Base-by-base conservation (phyloP, 2,113 vertebrate species). In the Mus pahari region DNA sequence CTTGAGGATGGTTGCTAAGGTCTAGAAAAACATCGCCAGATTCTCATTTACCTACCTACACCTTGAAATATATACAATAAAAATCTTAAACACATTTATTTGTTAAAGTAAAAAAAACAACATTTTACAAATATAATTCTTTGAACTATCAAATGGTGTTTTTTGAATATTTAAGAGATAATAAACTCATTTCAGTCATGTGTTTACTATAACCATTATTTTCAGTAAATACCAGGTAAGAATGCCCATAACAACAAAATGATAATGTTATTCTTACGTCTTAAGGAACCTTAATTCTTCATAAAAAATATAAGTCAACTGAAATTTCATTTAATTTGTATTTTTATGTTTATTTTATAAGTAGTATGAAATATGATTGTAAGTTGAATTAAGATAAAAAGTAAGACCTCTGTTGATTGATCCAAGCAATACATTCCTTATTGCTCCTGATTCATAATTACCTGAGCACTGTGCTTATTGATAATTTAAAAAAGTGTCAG, bases 301-400 rank as follows among this genome's bases (percentile, higher is more conserved):
- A 78, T 68, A n/a, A 83, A 53, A 96, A 94, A 86, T 70, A 79
- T 71, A 96, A 93, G 75, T 70, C 71, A 94, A 31, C 9, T 91
- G 36, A 86, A 77, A 62, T 71, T 1, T 26, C 94, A 89, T 20
- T 48, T 5, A 70, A 55, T 81, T 91, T 60, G 17, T 17, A 94
- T 74, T 73, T 16, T 33, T 92, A 83, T 48, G 3, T 2, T 89
- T 79, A 79, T 60, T 92, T 95, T 79, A 50, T 78, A 89, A 55
- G 45, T 33, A 77, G 42, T 53, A 33, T 0, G 17, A 71, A 81
- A 24, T 28, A 64, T 24, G 9, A 64, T 10, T 64, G 62, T 20
- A 97, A 93, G 93, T 17, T 90, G 58, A 73, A 77, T n/a, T 39
- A 79, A 91, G 19, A n/a, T 60, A 22, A 96, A 75, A 81, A 28